Base-by-base conservation (phyloP, 2,797 vertebrate species). In the Rachycentron canadum region DNA sequence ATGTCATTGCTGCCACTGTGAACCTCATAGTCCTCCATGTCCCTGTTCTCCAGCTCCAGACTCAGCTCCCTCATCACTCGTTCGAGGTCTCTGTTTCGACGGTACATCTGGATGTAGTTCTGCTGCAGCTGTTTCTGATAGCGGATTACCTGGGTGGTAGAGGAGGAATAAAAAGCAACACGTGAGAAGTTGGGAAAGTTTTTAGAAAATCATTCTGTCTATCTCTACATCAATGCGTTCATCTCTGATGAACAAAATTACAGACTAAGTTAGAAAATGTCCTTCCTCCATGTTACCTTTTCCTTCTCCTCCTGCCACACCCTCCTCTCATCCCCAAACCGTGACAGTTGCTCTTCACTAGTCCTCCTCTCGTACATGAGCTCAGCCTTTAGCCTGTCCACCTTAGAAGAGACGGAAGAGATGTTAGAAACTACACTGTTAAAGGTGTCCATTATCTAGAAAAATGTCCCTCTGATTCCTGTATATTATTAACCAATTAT, bases 51-150 rank as follows among this genome's bases (percentile, higher is more conserved):
- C 13, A 98, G 95, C 92, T 98, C 97, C 77, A 99, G 94, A 82
- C 96, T 97, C 81, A 99, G 95, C 79, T 97, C 97, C 88, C 96
- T 95, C 91, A 99, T 97, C 73, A 96, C 96, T 19, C 97, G 95
- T 91, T 99, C 98, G 0, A 99, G 94, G 71, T 98, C 97, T 49
- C 97, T 95, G 94, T 98, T 99, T 26, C 98, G 95, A 16, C 97
- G 95, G 92, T 98, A 99, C 98, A 99, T 99, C 92, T 98, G 97
- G 92, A 99, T 96, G 87, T 99, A 99, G 95, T 97, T 99, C 94
- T 98, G 97, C 62, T 99, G 98, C 91, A 99, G 96, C 91, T 99
- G 98, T 87, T 99, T 99, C 95, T 99, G 98, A 94, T 99, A 99
- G 80, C 96, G 96, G 91, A 99, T 99, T 76, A 99, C 94, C 93